Conservation (phyloP, 2,113 vertebrate species). For the Lagopus leucura region DNA sequence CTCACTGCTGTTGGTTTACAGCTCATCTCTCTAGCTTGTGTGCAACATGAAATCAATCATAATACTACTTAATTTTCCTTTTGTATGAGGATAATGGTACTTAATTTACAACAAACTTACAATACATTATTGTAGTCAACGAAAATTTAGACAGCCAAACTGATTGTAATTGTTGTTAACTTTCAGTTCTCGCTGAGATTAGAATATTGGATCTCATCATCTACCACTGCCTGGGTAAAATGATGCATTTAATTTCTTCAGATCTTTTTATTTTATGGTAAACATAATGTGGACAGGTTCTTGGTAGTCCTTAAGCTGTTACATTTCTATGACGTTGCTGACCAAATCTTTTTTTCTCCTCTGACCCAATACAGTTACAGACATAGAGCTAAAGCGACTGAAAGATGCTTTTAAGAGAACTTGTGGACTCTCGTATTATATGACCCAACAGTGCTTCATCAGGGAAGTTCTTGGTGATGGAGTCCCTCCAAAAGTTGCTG, state of each 20-base stretch:
- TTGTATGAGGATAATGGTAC: not conserved
- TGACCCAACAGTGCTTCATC: constrained; percentile 98
- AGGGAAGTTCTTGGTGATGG: constrained; percentile 97
- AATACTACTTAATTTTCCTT: constrained; percentile 8
- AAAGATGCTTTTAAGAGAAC: constrained; percentile 99
- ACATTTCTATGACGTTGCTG: not conserved
- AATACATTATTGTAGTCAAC: not conserved
- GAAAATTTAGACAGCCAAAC: not conserved
- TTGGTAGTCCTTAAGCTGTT: not conserved
- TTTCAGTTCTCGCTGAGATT: not conserved
- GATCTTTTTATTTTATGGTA: not conserved
- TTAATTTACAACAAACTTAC: constrained; percentile 13
- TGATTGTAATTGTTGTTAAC: not conserved
- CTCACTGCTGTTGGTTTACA: not conserved
- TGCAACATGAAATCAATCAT: not conserved
- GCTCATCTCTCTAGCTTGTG: not conserved
- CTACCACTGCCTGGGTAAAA: not conserved
- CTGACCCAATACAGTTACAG: constrained; percentile 85
- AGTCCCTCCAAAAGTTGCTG: constrained; percentile 95
- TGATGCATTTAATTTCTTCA: not conserved
- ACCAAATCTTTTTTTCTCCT: not conserved
- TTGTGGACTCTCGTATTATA: constrained; percentile 94
- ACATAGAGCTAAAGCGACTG: constrained; percentile 95
- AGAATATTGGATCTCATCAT: not conserved
- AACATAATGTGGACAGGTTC: not conserved